Evolutionary conservation across 2,888 invertebrate species (phyloP), one percentile per base, ranked within the genome.

Genomic region (Watsonalla cultraria): DNA sequence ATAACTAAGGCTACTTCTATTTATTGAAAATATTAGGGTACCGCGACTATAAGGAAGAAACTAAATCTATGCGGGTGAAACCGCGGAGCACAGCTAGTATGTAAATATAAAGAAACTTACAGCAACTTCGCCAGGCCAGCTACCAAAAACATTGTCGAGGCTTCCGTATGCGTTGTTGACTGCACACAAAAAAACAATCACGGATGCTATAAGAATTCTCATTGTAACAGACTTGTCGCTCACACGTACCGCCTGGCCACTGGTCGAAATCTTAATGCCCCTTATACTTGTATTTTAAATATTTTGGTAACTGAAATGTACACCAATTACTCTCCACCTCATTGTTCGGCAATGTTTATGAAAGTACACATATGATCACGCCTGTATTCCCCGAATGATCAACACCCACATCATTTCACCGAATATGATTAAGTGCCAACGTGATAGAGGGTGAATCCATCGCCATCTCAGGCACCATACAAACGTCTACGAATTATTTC

Each of bases 51-150:
- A n/a, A n/a, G n/a, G n/a, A n/a, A n/a, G n/a, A n/a, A n/a, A n/a
- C n/a, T n/a, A n/a, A n/a, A n/a, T n/a, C n/a, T n/a, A n/a, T n/a
- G n/a, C n/a, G n/a, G n/a, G n/a, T n/a, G n/a, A n/a, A n/a, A n/a
- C n/a, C n/a, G n/a, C n/a, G n/a, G n/a, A n/a, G n/a, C n/a, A n/a
- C n/a, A n/a, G n/a, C n/a, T n/a, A n/a, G n/a, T n/a, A 45, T 15
- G 37, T 33, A 47, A 53, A 47, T 51, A 37, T 51, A 42, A 53
- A 49, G 50, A 51, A 45, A 63, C 64, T 66, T 42, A 66, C 66
- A 33, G 51, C 48, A 2, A 67, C 33, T 8, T 62, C 64, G 0
- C 7, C 0, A 0, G 66, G 60, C 6, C 66, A 7, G n/a, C 58
- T 55, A 7, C 5, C 49, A 0, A 68, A 14, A 45, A 68, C 59